Evolutionary conservation across 2,888 invertebrate species (phyloP).

Genomic region (Sinopyrophorus schimmeli): DNA sequence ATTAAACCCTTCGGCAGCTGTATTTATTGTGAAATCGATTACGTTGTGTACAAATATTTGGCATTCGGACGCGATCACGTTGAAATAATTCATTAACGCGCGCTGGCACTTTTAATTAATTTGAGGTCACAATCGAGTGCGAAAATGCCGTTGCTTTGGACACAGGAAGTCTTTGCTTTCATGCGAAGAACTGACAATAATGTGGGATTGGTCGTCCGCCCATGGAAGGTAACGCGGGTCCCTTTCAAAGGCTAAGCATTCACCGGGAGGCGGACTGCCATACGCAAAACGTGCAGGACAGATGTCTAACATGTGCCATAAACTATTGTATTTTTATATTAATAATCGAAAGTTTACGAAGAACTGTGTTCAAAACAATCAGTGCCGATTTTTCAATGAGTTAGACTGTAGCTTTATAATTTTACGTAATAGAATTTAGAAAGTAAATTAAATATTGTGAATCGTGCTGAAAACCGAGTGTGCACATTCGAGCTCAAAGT

Average conservation of each 20-base stretch:
- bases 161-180: slow-evolving; percentile 18
- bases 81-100: slow-evolving; percentile 31
- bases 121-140: slow-evolving; percentile 24
- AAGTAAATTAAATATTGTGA: no score
- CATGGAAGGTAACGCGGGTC: slow-evolving; percentile 38
- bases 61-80: slow-evolving; percentile 20
- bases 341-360: slow-evolving; percentile 25
- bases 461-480: no score
- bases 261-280: slow-evolving; percentile 35
- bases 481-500: no score
- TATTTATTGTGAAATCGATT: slow-evolving; percentile 27
- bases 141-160: slow-evolving; percentile 20
- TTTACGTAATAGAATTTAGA: no score
- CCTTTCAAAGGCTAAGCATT: slow-evolving; percentile 35
- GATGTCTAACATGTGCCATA: slow-evolving; percentile 34
- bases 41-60: slow-evolving; percentile 27
- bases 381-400: no score
- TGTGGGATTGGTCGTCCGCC: slow-evolving; percentile 38
- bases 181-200: slow-evolving; percentile 28
- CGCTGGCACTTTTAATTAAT: slow-evolving; percentile 33
- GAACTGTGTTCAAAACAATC: no score
- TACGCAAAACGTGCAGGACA: slow-evolving; percentile 34
- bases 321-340: slow-evolving; percentile 25
- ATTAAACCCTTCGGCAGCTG: slow-evolving; percentile 31
- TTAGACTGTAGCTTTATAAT: no score